Percentiles rank a stretch among this genome's conserved stretches.
These are phyloP conservation scores for Hypomecis punctinalis DNA, from an alignment of 2,888 invertebrate species.

Conservation along the genomic window DNA sequence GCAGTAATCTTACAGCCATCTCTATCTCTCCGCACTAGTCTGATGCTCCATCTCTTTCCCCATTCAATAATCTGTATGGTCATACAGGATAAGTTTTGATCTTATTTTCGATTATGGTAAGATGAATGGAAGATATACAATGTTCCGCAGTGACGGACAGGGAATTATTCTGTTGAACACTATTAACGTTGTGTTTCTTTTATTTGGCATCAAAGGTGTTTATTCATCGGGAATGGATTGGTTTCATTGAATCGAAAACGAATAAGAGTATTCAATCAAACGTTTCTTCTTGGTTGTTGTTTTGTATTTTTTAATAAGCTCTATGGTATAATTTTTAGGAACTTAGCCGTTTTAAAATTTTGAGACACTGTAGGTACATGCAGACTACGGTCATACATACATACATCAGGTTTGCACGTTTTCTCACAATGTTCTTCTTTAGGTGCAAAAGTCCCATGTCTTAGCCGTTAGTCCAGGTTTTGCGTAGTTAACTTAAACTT, in stretches of 20 bases:
- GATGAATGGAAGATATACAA: conserved; percentile 72
- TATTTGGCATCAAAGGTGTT: conserved; percentile 34
- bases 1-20: conserved; percentile 56
- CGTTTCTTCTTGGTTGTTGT: not conserved
- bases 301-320: not conserved
- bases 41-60: conserved; percentile 50
- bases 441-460: too few relatives aligned
- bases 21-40: conserved; percentile 41
- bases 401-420: too few relatives aligned
- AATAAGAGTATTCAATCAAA: conserved; percentile 25
- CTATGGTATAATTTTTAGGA: not conserved
- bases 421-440: too few relatives aligned
- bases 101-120: conserved; percentile 72
- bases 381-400: too few relatives aligned
- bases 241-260: conserved; percentile 25
- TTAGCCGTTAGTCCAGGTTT: too few relatives aligned
- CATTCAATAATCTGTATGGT: conserved; percentile 66
- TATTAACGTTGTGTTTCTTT: conserved; percentile 43
- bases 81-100: conserved; percentile 59
- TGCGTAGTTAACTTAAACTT: too few relatives aligned
- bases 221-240: conserved; percentile 31
- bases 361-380: too few relatives aligned
- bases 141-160: conserved; percentile 53
- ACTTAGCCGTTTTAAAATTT: not conserved
- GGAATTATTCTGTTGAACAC: conserved; percentile 57